These are phyloP conservation scores for Trissolcus japonicus DNA, from an alignment of 2,888 invertebrate genomes.

Conservation along the genomic window DNA sequence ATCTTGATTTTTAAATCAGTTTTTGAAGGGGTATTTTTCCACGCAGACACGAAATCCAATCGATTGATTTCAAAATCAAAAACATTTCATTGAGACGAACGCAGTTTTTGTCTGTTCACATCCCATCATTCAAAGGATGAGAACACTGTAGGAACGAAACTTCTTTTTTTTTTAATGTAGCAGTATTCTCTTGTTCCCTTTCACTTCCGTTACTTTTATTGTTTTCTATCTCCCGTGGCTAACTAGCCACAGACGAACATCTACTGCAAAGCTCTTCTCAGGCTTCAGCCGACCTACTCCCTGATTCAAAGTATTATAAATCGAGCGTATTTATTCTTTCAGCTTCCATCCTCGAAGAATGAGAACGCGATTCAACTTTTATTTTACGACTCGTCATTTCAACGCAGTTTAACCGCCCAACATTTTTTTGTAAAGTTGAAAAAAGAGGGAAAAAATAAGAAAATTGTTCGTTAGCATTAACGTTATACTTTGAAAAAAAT, in stretches of 20 bases:
- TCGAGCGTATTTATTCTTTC: constrained; percentile 52
- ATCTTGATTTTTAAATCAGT: too few relatives aligned
- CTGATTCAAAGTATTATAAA: constrained; percentile 48
- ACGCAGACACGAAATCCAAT: too few relatives aligned
- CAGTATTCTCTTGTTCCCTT: constrained; percentile 21
- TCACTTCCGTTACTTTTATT: constrained; percentile 35
- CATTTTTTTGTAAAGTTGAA: too few relatives aligned
- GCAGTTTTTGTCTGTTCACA: not conserved
- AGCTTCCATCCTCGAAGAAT: constrained; percentile 39
- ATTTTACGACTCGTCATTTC: not conserved
- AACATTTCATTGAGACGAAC: too few relatives aligned
- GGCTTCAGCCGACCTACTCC: constrained; percentile 29
- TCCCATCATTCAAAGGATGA: constrained; percentile 30
- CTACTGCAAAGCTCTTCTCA: constrained; percentile 37
- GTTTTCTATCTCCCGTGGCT: constrained; percentile 47
- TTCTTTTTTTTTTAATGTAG: constrained; percentile 27
- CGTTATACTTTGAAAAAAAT: too few relatives aligned
- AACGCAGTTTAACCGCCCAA: constrained; percentile 27
- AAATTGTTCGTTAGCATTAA: too few relatives aligned
- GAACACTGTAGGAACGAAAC: constrained; percentile 24
- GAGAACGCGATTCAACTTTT: constrained; percentile 9
- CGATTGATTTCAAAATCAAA: too few relatives aligned
- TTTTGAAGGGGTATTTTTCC: too few relatives aligned
- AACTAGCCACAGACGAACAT: constrained; percentile 43
- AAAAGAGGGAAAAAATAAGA: too few relatives aligned